Base-by-base conservation (phyloP, 2,113 vertebrate genomes). In the Xerus inauris region DNA sequence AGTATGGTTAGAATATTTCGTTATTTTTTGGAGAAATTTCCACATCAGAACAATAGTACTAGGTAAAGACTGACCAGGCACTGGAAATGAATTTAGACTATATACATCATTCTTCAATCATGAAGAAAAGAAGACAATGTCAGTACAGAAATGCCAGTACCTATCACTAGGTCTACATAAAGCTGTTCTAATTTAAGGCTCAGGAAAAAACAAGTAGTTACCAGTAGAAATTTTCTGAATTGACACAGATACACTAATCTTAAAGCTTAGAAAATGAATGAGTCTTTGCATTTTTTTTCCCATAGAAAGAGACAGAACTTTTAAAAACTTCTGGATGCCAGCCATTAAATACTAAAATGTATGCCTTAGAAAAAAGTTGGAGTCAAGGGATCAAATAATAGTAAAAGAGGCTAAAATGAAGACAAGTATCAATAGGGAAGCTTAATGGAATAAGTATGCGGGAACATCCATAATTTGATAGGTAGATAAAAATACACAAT, bases 361-460 rank as follows among this genome's bases (percentile, higher is more conserved):
- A 87, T 51, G 17, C n/a, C 32, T 80, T 71, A 32, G 51, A 49
- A 89, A 95, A 95, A 83, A 83, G n/a, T 30, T 59, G 19, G 22
- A 8, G 9, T 40, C 13, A 94, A 51, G 28, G 32, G 20, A 83
- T 57, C 54, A 57, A 57, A 86, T 84, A 42, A 83, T 42, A 93
- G 32, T 35, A 76, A 10, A 89, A 88, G 1, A 95, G 20, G 54
- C 42, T 32, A 76, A 94, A 94, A 87, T 76, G 8, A 92, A 95
- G 17, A 40, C 13, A 92, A 92, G 87, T 65, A 87, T 87, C 93
- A 90, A 81, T 80, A 77, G 3, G 11, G 22, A 96, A 87, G 5
- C 12, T 95, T 69, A 83, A 54, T 76, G 24, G 89, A 80, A 71
- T 67, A 73, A 76, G 51, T 79, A 90, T 76, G n/a, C 6, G 22